Evolutionary conservation across 2,797 vertebrate species (phyloP).

Genomic region (Rhinophrynus dorsalis): DNA sequence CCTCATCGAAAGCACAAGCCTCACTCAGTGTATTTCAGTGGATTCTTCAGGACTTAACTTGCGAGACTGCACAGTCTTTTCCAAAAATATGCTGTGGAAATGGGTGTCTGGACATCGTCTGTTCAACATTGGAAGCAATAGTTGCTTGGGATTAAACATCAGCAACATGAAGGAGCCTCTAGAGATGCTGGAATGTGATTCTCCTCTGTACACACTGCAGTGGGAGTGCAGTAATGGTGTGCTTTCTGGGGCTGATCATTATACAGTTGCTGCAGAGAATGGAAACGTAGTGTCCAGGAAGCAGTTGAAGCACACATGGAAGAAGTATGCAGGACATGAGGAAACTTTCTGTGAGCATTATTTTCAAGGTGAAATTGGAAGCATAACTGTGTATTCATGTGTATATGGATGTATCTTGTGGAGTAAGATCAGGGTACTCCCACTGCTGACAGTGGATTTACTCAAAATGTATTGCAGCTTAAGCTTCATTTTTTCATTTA

Average conservation of each 20-base stretch:
- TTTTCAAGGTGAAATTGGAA: constrained; percentile 84
- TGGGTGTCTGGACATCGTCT: constrained; percentile 87
- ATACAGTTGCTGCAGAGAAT: constrained; percentile 66
- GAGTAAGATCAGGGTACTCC: no score
- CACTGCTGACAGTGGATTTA: no score
- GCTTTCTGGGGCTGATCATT: constrained; percentile 72
- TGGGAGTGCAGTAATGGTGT: constrained; percentile 79
- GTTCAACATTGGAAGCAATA: constrained; percentile 80
- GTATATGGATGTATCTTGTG: no score
- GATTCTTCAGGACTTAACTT: constrained; percentile 70
- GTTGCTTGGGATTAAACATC: constrained; percentile 83
- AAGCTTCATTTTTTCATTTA: no score
- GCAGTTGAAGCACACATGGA: constrained; percentile 70
- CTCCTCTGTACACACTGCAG: constrained; percentile 65
- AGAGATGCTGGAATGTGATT: constrained; percentile 78
- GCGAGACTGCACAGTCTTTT: constrained; percentile 74
- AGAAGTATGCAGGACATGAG: constrained; percentile 69
- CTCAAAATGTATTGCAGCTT: no score
- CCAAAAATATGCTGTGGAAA: constrained; percentile 86
- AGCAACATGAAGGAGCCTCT: constrained; percentile 69
- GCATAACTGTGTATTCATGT: no score
- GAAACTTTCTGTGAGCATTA: constrained; percentile 82
- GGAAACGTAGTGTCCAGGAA: constrained; percentile 71
- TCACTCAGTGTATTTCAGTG: constrained; percentile 75
- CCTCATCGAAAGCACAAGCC: constrained; percentile 77